A percentile compares a stretch with the other conserved stretches of the same genome.
These are phyloP conservation scores for Myotis pilosus DNA, from an alignment of 2,797 vertebrate species.

Conservation along the genomic window DNA sequence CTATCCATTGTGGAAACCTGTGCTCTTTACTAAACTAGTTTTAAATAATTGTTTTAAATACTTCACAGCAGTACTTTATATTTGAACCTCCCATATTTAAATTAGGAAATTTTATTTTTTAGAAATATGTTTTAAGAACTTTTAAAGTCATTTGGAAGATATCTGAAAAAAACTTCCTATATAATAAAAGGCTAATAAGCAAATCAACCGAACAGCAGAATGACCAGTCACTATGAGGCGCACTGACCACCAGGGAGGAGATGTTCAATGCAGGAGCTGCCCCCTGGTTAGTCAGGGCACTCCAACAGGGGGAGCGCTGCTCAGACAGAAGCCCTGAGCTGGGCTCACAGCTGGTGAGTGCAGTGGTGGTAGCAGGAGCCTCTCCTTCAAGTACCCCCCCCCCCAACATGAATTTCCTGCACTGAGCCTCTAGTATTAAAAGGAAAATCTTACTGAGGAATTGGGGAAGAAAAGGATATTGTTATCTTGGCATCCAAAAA, in stretches of 20 bases:
- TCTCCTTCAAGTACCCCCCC: no score
- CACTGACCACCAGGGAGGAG: no score
- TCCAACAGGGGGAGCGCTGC: no score
- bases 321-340: no score
- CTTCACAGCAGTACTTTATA: background rate
- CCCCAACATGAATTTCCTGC: no score
- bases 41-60: background rate
- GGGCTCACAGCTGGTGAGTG: no score
- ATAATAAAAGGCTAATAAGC: no score
- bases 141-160: constrained; percentile 7
- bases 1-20: background rate
- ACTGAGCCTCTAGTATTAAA: background rate
- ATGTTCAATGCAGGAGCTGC: no score
- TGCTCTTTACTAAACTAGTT: background rate
- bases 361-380: no score
- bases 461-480: background rate
- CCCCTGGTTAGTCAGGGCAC: no score
- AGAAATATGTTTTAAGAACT: background rate
- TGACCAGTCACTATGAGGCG: no score
- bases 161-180: background rate
- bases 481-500: background rate
- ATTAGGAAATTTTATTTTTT: background rate
- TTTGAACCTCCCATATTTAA: background rate
- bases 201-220: no score
- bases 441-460: background rate